Evolutionary conservation across 2,888 invertebrate genomes (phyloP).

Genomic region (Idaea straminata): DNA sequence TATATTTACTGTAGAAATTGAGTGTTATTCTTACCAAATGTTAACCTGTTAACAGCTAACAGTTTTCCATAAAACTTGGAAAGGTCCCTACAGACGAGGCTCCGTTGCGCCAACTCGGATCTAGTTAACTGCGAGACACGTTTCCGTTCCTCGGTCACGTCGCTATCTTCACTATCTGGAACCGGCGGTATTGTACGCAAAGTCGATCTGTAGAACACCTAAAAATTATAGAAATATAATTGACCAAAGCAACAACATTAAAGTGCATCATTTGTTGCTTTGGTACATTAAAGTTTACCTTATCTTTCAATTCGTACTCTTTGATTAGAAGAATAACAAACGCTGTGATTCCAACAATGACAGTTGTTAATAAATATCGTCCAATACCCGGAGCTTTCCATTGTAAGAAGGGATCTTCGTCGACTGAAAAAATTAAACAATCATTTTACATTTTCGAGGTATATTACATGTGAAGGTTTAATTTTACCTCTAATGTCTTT

Average conservation of each 20-base stretch:
- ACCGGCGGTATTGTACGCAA: conserved; percentile 35
- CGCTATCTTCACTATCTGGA: conserved; percentile 70
- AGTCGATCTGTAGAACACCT: conserved; percentile 49
- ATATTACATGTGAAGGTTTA: not conserved
- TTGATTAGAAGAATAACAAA: conserved; percentile 82
- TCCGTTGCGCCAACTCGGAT: conserved; percentile 57
- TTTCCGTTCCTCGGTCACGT: conserved; percentile 79
- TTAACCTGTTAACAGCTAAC: conserved; percentile 88
- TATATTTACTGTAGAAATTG: too few relatives aligned
- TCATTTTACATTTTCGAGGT: not conserved
- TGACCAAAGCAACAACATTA: not conserved
- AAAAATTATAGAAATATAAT: not conserved
- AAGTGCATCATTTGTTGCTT: not conserved
- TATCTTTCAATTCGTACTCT: conserved; percentile 81
- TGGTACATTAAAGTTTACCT: conserved; percentile 46
- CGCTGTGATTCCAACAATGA: conserved; percentile 79
- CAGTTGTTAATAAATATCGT: conserved; percentile 84
- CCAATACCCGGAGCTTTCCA: conserved; percentile 88
- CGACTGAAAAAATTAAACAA: conserved; percentile 44
- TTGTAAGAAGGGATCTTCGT: conserved; percentile 80
- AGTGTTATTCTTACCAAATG: conserved; percentile 58
- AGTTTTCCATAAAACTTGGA: conserved; percentile 88
- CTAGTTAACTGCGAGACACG: conserved; percentile 63
- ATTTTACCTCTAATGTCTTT: not conserved
- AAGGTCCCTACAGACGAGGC: conserved; percentile 83